Evolutionary conservation across 2,113 vertebrate genomes (phyloP), one percentile per base, ranked within the genome.

Genomic region (Oryzias javanicus): DNA sequence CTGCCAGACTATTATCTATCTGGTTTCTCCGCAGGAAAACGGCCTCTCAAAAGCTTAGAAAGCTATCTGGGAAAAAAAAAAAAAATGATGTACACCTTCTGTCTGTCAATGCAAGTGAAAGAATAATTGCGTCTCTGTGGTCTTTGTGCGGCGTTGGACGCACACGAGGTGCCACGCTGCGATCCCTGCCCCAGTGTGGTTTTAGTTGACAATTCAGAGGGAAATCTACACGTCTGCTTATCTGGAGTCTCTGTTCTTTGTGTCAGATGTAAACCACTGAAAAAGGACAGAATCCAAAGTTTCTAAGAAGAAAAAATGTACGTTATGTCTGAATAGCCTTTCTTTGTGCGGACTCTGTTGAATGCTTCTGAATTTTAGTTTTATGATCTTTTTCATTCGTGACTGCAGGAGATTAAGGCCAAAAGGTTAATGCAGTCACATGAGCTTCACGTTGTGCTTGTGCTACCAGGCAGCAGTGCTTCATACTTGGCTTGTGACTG

Each of bases 371-470:
- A 76, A 72, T 64, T 73, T 55, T 45, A n/a, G 53, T 35, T 62
- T 66, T 55, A 49, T 65, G 50, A 64, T 81, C 53, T 55, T 20
- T 50, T 20, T 50, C 50, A 58, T 22, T 82, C 55, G 59, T 87
- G 87, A 82, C 78, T 86, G 63, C 67, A 55, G 53, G 64, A 80
- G 79, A 86, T 88, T 89, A 84, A 56, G 66, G 71, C 60, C 73
- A 68, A 76, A 80, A 84, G 84, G 83, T 86, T 89, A 86, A 84
- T 84, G 72, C 78, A 78, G 79, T 91, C 88, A 90, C 90, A 91
- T 91, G 90, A 78, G 75, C 64, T 80, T 78, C 88, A 87, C 80
- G 59, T 74, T 87, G 81, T 79, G 83, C 74, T 82, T 72, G 78
- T 84, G 74, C 83, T 74, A 74, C 83, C 71, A 82, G 74, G 82